Evolutionary conservation across 2,888 invertebrate species (phyloP).

Genomic region (Salpingus planirostris): DNA sequence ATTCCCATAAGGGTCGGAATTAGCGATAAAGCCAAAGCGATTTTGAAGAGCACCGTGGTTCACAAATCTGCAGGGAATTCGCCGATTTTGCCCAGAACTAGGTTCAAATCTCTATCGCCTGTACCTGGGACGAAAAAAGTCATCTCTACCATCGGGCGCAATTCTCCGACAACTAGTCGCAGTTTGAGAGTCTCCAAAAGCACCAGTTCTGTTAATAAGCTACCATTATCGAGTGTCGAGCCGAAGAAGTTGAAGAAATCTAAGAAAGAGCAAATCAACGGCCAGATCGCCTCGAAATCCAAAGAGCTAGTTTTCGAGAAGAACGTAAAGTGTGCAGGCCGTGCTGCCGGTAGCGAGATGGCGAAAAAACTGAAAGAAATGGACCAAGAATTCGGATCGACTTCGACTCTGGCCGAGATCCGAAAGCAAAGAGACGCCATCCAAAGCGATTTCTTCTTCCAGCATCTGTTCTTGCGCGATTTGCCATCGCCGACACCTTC

Average conservation of each 20-base stretch:
- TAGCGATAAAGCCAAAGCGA: constrained; percentile 30
- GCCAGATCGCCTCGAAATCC: constrained; percentile 24
- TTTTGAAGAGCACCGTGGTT: constrained; percentile 19
- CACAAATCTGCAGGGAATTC: constrained; percentile 13
- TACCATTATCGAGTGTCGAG: constrained; percentile 9
- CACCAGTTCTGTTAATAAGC: too few relatives aligned
- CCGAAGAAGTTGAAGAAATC: constrained; percentile 31
- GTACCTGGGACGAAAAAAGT: constrained; percentile 20
- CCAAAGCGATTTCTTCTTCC: constrained; percentile 59
- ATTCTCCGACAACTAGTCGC: constrained; percentile 1
- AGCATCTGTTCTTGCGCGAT: constrained; percentile 57
- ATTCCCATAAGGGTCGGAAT: constrained; percentile 41
- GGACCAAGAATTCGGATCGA: constrained; percentile 16
- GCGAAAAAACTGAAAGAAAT: constrained; percentile 22
- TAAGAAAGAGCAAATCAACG: constrained; percentile 34
- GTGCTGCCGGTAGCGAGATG: constrained; percentile 26
- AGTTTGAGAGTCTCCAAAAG: constrained; percentile 3
- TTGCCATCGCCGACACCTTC: constrained; percentile 37
- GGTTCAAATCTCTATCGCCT: constrained; percentile 7
- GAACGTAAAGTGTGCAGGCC: constrained; percentile 26
- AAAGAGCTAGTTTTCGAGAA: constrained; percentile 18
- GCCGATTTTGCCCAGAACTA: constrained; percentile 17
- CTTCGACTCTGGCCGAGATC: constrained; percentile 41
- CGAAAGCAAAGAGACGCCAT: constrained; percentile 51
- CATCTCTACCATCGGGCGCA: constrained; percentile 7